Evolutionary conservation across 2,888 invertebrate species (phyloP), one percentile per base, ranked within the genome.

Genomic region (Drosophila siamana): DNA sequence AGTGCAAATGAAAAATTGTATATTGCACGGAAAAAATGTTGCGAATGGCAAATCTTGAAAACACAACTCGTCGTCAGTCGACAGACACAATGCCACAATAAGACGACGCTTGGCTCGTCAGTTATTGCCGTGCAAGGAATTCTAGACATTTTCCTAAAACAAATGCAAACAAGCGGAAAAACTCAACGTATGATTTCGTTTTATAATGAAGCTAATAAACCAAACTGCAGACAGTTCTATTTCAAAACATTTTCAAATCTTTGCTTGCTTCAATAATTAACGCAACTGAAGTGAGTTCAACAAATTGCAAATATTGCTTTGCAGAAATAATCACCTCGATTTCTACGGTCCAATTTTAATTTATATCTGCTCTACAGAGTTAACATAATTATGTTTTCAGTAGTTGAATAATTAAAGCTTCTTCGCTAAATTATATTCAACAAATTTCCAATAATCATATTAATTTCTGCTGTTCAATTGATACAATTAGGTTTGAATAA

Each of bases 1-100:
- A 64, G 52, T 46, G 52, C 33, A 73, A 61, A 73, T 66, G 56
- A 66, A 61, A 61, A 28, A 44, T 72, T 24, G 33, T 33, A 51
- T 55, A 61, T 43, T 36, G 41, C 33, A 40, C 28, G 9, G 16
- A 33, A 47, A 47, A 64, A 56, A 64, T 59, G 33, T 65, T 65
- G 11, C 26, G 22, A 73, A 57, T 54, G 33, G 22, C 43, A 65
- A 65, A 40, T 44, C 51, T 52, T 47, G 11, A 33, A 41, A 60
- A 48, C 44, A 40, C n/a, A 28, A 26, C 51, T 22, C 30, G 30
- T 36, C 16, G 9, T 13, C 30, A 4, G 30, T 33, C 30, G 11
- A 36, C 19, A 2, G 15, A 47, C 63, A 63, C 33, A 63, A 28
- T 44, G 62, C 36, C 30, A 36, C 13, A 56, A 65, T 47, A 30